Evolutionary conservation across 1,140 invertebrate genomes (phyloP), one percentile per base, ranked within the genome.

Genomic region (Lamellibrachia luymesi): DNA sequence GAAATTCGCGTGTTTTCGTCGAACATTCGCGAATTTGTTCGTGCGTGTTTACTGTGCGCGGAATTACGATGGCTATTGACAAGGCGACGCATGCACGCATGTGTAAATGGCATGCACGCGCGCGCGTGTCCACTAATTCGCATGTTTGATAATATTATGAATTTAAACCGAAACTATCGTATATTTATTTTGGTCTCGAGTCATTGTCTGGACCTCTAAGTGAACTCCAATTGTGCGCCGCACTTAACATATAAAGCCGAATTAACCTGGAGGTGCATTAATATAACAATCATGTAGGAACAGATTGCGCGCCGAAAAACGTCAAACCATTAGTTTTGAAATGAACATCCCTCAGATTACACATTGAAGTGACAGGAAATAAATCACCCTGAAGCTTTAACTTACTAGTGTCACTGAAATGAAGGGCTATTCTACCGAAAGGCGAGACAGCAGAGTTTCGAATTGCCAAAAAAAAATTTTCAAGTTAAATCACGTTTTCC

Each of bases 311-410:
- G 13, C 2, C 64, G 13, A 80, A 10, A 80, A 22, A 80, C 25
- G 64, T 80, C 13, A 80, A 17, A 80, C 64, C 64, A 80, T 80
- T 80, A 80, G 64, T 80, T 80, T 80, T 80, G 13, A 80, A 80
- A 80, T 80, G 64, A 80, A 80, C 64, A 80, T 80, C 64, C 64
- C 64, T 80, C 64, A 80, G 25, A 80, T 80, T 80, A 80, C 64
- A 6, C 64, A 80, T 80, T 80, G 64, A 80, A 80, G 13, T 80
- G 64, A 80, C 64, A 80, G 64, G 64, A 80, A 22, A 80, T 80
- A 80, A 80, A 80, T 80, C 64, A 80, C 25, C 64, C 13, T 80
- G 64, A 80, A 80, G 64, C 64, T 80, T 80, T 80, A 80, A 80
- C 64, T 80, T 10, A 80, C 13, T 2, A 80, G 8, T 80, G 64